Evolutionary conservation across 2,888 invertebrate genomes (phyloP), one percentile per base, ranked within the genome.

Genomic region (Acrobasis repandana): DNA sequence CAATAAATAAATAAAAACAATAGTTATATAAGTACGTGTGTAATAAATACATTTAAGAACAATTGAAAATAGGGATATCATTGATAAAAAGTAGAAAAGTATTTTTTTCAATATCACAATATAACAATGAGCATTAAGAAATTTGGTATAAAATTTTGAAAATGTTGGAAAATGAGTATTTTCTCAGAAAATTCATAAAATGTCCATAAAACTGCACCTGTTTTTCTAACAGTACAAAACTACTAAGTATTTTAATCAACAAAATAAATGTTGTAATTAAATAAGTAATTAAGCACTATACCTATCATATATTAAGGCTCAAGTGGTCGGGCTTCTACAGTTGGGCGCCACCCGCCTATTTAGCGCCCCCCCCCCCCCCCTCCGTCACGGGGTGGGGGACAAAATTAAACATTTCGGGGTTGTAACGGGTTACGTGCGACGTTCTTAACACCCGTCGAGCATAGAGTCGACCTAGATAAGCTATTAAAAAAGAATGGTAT

Each of bases 181-280:
- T 38, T 38, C 14, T 11, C 11, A 11, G 4, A 38, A 11, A 2
- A 38, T 2, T 14, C 14, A 38, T 11, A 38, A 38, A 1, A 11
- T 6, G 36, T 16, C 50, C n/a, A 48, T 54, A 56, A 61, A 52
- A 20, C 10, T 9, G 8, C 46, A 51, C 34, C 66, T 67, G 63
- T 72, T 75, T 58, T 81, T 70, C 79, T 28, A 64, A 83, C 85
- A 60, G 61, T 84, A 75, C 79, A 67, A 71, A 71, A 76, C 77
- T 79, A 78, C 76, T 79, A 82, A 85, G 85, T 85, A 86, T 90
- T 90, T 89, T 90, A 91, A 92, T 90, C 85, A 91, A 90, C 83
- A 86, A 83, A 88, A 90, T 90, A 90, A 89, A 91, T 90, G 90
- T 86, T 80, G 83, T 86, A 89, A 90, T 90, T 88, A 90, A 88